phyloP scores from a whole-genome alignment of 2,888 invertebrate species.

The Tenthredo amoena region DNA sequence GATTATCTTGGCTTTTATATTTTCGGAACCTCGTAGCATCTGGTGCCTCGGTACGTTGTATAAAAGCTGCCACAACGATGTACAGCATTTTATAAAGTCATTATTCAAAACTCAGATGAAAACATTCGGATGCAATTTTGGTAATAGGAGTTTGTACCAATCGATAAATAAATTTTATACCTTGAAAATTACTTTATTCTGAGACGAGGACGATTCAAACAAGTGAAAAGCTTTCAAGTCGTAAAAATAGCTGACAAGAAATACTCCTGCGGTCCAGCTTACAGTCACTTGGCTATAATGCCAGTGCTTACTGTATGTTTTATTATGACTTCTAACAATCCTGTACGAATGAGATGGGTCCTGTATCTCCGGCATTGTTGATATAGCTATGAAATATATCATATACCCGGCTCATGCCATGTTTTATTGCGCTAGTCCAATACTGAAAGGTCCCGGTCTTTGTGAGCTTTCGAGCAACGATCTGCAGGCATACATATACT shows the following conservation, averaged over 20 bases:
- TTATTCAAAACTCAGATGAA: not conserved
- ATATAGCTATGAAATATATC: constrained; percentile 27
- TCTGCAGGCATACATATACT: not conserved
- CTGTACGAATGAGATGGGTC: not conserved
- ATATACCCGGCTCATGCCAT: constrained; percentile 7
- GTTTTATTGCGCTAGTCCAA: constrained; percentile 21
- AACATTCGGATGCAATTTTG: not conserved
- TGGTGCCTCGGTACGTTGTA: not conserved
- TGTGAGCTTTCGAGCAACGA: not conserved
- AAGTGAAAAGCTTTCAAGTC: constrained; percentile 40
- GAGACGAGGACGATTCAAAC: constrained; percentile 7
- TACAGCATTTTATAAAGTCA: not conserved
- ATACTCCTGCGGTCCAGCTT: constrained; percentile 15
- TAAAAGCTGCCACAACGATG: not conserved
- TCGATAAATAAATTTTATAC: constrained; percentile 9
- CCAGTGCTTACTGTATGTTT: constrained; percentile 35
- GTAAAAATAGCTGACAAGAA: constrained; percentile 40
- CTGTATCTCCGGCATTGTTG: constrained; percentile 33
- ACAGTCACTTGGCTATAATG: not conserved
- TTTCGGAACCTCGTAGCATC: constrained; percentile 6
- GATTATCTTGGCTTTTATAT: constrained; percentile 7
- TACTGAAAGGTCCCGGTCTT: not conserved
- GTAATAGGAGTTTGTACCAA: not conserved
- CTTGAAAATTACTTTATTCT: not conserved
- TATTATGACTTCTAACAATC: constrained; percentile 20